Base-by-base conservation (phyloP, 2,113 vertebrate species). In the Varanus salvator region DNA sequence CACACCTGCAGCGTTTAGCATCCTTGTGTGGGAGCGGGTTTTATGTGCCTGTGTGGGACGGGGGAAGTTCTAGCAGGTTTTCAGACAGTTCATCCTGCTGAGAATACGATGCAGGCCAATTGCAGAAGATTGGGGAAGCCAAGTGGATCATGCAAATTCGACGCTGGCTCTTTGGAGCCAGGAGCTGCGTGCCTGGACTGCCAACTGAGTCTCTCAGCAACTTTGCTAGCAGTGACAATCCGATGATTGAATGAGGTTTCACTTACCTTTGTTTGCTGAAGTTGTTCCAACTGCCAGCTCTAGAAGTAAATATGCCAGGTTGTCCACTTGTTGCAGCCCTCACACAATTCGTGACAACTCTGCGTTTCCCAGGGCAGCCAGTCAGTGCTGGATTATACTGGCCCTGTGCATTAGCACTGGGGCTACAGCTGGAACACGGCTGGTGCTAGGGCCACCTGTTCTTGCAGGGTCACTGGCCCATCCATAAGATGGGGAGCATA, bases 61-160 rank as follows among this genome's bases (percentile, higher is more conserved):
- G 27, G 2, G 9, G 8, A 44, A 44, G 94, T 84, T 88, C 92
- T 96, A 95, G 94, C 92, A 95, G 69, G 76, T 95, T 95, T 96
- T 91, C 87, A 92, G 90, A 91, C 75, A 94, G 95, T 94, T 95
- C 87, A 90, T 92, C 95, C 86, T 66, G 86, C 44, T 31, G 84
- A 93, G 88, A 90, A 88, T 34, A 87, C 90, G 89, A 76, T 83
- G 57, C 74, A 34, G 48, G 90, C 84, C 50, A 87, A 75, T 91
- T 86, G 68, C 44, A 90, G 91, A 81, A 95, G 93, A 87, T 81
- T 38, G 44, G 66, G 88, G 75, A 92, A 12, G 4, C 87, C 82
- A 87, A 60, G 3, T 82, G 21, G 48, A 75, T 88, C 91, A 93
- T 0, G 85, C 57, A 96, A 96, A 93, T 71, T 5, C 60, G 90